Conservation (phyloP, 1,140 invertebrate species). For the Atta cephalotes region DNA sequence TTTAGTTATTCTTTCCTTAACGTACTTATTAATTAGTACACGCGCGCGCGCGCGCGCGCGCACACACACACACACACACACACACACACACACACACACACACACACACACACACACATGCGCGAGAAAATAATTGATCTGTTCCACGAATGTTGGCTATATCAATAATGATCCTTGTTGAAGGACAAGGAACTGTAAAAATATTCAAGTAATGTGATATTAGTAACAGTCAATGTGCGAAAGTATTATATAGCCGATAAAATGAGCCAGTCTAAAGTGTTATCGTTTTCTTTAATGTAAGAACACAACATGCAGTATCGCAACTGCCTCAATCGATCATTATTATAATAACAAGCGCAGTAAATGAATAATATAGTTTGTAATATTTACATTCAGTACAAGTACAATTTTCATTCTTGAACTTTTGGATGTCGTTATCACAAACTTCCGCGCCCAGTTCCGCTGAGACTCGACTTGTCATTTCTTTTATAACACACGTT, state of each 20-base stretch:
- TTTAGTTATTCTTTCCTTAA: too few relatives aligned
- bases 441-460: background rate
- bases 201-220: conserved; percentile 66
- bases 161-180: conserved; percentile 63
- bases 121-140: conserved; percentile 27
- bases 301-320: conserved; percentile 30
- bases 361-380: conserved; percentile 58
- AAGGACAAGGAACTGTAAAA: conserved; percentile 57
- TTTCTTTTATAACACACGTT: conserved; percentile 31
- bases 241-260: conserved; percentile 53
- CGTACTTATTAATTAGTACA: too few relatives aligned
- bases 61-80: too few relatives aligned
- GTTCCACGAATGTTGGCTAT: conserved; percentile 47
- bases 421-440: background rate
- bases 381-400: conserved; percentile 46
- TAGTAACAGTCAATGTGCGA: conserved; percentile 64
- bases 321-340: conserved; percentile 44
- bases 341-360: conserved; percentile 55
- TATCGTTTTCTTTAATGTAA: conserved; percentile 54
- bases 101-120: background rate
- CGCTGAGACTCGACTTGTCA: conserved; percentile 15
- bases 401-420: conserved; percentile 36
- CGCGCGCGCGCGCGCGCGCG: background rate
- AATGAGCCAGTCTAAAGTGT: conserved; percentile 50
- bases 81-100: background rate